phyloP scores from a whole-genome alignment of 2,797 vertebrate species.

The Phalanger gymnotis region DNA sequence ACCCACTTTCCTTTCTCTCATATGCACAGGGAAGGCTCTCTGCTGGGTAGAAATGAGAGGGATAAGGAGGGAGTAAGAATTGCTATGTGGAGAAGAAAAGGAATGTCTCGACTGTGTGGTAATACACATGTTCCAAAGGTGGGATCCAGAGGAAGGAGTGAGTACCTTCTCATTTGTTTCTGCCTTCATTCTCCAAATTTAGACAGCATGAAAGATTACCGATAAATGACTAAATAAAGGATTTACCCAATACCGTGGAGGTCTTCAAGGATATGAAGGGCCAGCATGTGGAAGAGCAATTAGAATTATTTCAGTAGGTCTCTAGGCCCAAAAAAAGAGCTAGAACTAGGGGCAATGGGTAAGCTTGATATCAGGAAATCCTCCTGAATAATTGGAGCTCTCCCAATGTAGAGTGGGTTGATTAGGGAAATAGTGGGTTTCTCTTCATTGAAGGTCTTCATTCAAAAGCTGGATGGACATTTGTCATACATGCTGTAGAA shows the following conservation, averaged over 20 bases:
- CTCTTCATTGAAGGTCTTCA: too few relatives aligned
- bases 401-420: background rate
- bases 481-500: background rate
- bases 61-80: background rate
- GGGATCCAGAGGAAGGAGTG: background rate
- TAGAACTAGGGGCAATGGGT: background rate
- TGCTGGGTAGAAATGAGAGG: background rate
- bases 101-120: background rate
- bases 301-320: background rate
- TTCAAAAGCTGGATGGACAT: background rate
- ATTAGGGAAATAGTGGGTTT: background rate
- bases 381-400: too few relatives aligned
- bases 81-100: background rate
- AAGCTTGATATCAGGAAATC: background rate
- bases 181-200: background rate
- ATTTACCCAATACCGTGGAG: too few relatives aligned
- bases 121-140: background rate
- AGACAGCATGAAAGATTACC: background rate
- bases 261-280: background rate
- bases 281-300: background rate
- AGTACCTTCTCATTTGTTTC: background rate
- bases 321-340: background rate
- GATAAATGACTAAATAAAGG: background rate
- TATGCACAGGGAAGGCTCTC: background rate
- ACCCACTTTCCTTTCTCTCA: background rate